Evolutionary conservation across 1,140 invertebrate genomes (phyloP).

Genomic region (Temnothorax nylanderi): DNA sequence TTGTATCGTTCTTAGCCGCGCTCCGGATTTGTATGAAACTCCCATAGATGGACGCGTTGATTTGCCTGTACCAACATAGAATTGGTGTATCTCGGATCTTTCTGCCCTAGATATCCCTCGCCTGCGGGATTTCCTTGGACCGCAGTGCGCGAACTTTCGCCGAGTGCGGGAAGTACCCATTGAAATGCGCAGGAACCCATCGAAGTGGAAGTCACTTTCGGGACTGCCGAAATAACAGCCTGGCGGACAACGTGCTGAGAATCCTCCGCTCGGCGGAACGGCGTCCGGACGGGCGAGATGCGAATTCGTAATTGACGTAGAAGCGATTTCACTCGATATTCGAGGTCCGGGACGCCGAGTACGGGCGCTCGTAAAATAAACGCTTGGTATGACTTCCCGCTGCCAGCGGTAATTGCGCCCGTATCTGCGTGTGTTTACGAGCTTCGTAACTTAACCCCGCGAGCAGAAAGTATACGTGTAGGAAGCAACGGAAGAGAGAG

Average conservation of each 20-base stretch:
- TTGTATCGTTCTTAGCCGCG: background rate
- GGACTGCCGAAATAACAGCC: slow-evolving; percentile 71
- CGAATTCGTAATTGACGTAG: slow-evolving; percentile 73
- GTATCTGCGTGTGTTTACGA: slow-evolving; percentile 55
- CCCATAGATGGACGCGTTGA: background rate
- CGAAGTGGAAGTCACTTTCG: slow-evolving; percentile 73
- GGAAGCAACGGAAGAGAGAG: slow-evolving; percentile 3
- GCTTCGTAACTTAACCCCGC: slow-evolving; percentile 55
- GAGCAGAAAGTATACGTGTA: slow-evolving; percentile 39
- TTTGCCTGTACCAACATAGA: background rate
- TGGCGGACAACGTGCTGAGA: slow-evolving; percentile 70
- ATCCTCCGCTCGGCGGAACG: slow-evolving; percentile 70
- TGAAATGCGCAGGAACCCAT: slow-evolving; percentile 65
- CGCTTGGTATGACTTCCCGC: slow-evolving; percentile 31
- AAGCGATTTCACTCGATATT: slow-evolving; percentile 66
- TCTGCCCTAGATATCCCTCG: slow-evolving; percentile 10
- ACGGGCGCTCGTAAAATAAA: slow-evolving; percentile 59
- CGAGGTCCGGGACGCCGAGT: slow-evolving; percentile 34
- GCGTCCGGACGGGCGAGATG: slow-evolving; percentile 63
- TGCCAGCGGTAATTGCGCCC: slow-evolving; percentile 23
- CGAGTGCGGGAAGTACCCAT: slow-evolving; percentile 51
- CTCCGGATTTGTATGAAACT: background rate
- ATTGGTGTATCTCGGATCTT: background rate
- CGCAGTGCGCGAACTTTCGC: slow-evolving; percentile 62
- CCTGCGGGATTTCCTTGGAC: slow-evolving; percentile 30